Base-by-base conservation (phyloP, 2,888 invertebrate genomes). In the Danaus chrysippus region DNA sequence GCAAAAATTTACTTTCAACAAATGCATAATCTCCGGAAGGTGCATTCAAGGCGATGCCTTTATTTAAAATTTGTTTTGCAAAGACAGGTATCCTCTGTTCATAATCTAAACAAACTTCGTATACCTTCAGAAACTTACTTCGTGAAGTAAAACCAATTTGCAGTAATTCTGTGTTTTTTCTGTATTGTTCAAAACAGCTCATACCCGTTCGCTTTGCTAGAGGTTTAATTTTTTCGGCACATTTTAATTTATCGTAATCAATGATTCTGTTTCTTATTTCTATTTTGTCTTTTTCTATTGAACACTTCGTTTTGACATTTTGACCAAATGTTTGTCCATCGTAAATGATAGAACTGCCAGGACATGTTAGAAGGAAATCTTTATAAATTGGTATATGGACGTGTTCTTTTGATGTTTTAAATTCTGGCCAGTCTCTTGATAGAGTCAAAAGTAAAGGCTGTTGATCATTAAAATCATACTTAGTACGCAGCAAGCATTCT, bases 401-500 rank as follows among this genome's bases (percentile, higher is more conserved):
- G 17, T 65, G 65, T 1, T 75, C 74, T 10, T 74, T 61, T 0
- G 3, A 43, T 1, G 67, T 60, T 15, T 49, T 56, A n/a, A 64
- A 56, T 0, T 43, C 3, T 12, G 74, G 69, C 65, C 76, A 71
- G 10, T 58, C 56, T 0, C 68, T 34, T 17, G 54, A 42, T 0
- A 55, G 42, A 3, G 66, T 63, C 8, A 71, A 9, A 58, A 82
- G 71, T 10, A 83, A 41, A 0, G 82, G 82, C 41, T 76, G 76
- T 8, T 72, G 70, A 10, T 49, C 58, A 12, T 66, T 58, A 10
- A 79, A 73, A 42, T 77, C 72, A 11, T 66, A 61, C 41, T 69
- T 57, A 3, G 74, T 67, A 54, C 81, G 72, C 12, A 86, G 56
- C 11, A 71, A 54, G 63, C 86, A 86, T 61, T 77, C 86, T 86